A percentile compares a stretch with the other conserved stretches of the same genome.
Evolutionary conservation across 2,113 vertebrate genomes (phyloP).

Genomic region (Hystrix brachyura): DNA sequence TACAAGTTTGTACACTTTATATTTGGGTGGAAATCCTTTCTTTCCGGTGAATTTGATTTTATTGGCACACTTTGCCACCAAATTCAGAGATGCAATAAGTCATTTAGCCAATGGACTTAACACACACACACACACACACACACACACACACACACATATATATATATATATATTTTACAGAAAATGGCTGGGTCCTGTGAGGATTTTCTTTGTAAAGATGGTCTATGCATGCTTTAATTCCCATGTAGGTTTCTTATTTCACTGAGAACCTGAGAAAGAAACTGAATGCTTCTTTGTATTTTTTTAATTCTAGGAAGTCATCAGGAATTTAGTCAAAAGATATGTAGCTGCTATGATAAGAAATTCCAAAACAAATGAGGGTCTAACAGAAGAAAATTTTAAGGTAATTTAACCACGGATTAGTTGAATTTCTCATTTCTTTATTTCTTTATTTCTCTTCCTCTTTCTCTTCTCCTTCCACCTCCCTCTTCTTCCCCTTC

Average conservation of each 20-base stretch:
- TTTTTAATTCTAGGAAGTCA: constrained; percentile 94
- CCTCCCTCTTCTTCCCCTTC: not conserved
- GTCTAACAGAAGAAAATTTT: constrained; percentile 98
- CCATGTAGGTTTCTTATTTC: constrained; percentile 45
- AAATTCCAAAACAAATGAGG: constrained; percentile 97
- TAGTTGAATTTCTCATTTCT: constrained; percentile 35
- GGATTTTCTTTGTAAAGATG: constrained; percentile 47
- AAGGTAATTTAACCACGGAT: constrained; percentile 90
- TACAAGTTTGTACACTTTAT: constrained; percentile 32
- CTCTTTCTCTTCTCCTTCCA: too few relatives aligned
- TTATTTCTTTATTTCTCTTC: not conserved
- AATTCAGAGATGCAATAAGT: constrained; percentile 30
- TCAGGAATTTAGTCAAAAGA: constrained; percentile 96
- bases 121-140: not conserved
- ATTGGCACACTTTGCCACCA: not conserved
- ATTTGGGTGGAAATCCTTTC: constrained; percentile 2
- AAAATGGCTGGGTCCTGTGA: not conserved
- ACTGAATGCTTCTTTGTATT: constrained; percentile 56
- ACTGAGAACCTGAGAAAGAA: constrained; percentile 61
- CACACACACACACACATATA: not conserved
- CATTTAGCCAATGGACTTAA: constrained; percentile 6
- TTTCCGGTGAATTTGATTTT: constrained; percentile 13
- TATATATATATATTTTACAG: not conserved
- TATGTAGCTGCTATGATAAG: constrained; percentile 98
- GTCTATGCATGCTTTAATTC: constrained; percentile 32